A percentile compares a stretch with the other conserved stretches of the same genome.
Conservation (phyloP, 2,113 vertebrate genomes). For the Thomomys bottae region DNA sequence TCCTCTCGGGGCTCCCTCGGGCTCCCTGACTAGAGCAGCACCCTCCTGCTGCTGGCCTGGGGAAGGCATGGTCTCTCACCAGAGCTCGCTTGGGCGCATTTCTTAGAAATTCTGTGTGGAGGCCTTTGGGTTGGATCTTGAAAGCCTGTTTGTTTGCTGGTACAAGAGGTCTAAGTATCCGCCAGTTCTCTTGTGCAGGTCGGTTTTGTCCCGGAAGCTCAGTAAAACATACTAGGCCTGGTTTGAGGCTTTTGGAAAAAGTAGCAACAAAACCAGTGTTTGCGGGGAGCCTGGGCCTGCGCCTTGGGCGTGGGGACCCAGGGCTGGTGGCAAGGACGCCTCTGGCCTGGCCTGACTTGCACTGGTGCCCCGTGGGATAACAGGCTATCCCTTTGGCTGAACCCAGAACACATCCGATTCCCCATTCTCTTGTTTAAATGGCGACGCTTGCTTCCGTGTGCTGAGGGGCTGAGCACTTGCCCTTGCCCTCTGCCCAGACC, state of each 20-base stretch:
- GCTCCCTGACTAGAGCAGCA: rapidly evolving
- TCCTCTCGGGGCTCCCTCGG: no score
- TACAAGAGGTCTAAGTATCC: neutral
- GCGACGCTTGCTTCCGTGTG: rapidly evolving
- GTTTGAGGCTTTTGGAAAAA: neutral
- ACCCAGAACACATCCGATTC: neutral
- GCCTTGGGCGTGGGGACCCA: neutral
- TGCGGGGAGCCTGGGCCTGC: neutral
- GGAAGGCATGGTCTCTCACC: no score
- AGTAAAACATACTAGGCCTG: neutral
- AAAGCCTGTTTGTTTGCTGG: no score
- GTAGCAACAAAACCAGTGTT: neutral
- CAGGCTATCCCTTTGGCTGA: neutral
- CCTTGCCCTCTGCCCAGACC: no score
- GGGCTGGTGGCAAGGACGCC: neutral
- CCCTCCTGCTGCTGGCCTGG: neutral
- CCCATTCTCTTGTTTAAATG: neutral
- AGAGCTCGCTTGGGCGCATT: neutral
- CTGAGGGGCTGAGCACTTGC: neutral
- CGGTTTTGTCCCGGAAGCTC: neutral
- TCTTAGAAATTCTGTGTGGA: neutral
- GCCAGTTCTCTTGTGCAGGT: neutral
- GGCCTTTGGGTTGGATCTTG: rapidly evolving
- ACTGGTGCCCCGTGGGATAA: neutral
- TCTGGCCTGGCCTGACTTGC: neutral